A percentile compares a stretch with the other conserved stretches of the same genome.
Conservation (phyloP, 2,797 vertebrate genomes). For the Balearica regulorum region DNA sequence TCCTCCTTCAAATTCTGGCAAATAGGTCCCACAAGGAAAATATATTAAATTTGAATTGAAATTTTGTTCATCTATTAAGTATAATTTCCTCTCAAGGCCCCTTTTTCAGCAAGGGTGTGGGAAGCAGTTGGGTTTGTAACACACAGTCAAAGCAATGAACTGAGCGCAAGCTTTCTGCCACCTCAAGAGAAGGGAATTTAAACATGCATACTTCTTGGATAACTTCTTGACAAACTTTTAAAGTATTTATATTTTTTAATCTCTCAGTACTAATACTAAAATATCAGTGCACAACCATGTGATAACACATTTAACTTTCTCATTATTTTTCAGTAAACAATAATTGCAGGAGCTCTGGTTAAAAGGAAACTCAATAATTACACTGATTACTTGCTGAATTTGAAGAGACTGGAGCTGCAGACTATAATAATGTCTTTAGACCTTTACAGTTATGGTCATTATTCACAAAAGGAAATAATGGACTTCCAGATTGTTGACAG, state of each 20-base stretch:
- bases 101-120: neutral
- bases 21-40: neutral
- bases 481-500: neutral
- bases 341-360: neutral
- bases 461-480: neutral
- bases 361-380: neutral
- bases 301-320: neutral
- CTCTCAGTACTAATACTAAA: neutral
- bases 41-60: neutral
- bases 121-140: neutral
- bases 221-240: neutral
- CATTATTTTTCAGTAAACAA: neutral
- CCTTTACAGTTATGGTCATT: neutral
- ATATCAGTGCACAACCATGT: neutral
- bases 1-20: neutral
- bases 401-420: neutral
- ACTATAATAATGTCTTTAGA: neutral
- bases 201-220: neutral
- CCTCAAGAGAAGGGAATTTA: neutral
- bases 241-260: neutral
- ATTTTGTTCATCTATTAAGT: neutral
- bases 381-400: neutral
- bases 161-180: neutral
- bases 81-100: neutral
- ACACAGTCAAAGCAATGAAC: neutral